Conservation (phyloP, 2,113 vertebrate genomes). For the Artemisiospiza belli region DNA sequence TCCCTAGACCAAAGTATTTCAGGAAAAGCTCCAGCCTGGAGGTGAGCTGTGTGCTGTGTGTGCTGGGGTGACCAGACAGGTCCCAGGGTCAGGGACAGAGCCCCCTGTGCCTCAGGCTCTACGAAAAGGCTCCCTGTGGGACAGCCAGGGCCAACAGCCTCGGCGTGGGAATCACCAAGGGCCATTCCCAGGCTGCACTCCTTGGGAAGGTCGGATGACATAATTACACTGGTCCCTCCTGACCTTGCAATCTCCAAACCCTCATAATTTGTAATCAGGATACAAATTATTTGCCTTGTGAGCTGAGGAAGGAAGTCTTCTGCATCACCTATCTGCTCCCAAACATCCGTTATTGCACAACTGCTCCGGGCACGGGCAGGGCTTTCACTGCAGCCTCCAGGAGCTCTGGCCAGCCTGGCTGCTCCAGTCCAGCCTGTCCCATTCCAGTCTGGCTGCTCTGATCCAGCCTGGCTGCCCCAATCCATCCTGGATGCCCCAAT, state of each 20-base stretch:
- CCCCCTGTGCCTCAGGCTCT: not conserved
- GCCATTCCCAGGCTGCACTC: not conserved
- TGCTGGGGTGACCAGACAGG: not conserved
- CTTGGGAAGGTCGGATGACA: not conserved
- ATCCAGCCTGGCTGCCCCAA: not conserved
- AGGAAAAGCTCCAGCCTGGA: not conserved
- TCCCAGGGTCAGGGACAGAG: not conserved
- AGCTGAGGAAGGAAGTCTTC: constrained; percentile 65
- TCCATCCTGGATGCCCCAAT: not conserved
- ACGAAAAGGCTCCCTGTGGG: not conserved
- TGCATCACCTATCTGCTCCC: constrained; percentile 55
- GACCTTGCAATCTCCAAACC: constrained; percentile 38
- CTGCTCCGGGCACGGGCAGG: not conserved
- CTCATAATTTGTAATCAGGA: constrained; percentile 66
- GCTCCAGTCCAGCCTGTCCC: not conserved
- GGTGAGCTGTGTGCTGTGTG: not conserved
- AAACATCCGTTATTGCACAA: constrained; percentile 49
- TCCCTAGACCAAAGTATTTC: not conserved
- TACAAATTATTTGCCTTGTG: constrained; percentile 55
- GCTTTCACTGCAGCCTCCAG: not conserved
- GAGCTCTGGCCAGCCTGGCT: not conserved
- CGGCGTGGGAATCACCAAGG: fast-evolving
- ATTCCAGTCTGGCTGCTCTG: not conserved
- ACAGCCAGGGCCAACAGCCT: not conserved
- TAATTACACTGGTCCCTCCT: not conserved